Percentiles rank a stretch among this genome's conserved stretches.
Conservation (phyloP, 2,888 invertebrate genomes). For the Spilosoma lubricipeda region DNA sequence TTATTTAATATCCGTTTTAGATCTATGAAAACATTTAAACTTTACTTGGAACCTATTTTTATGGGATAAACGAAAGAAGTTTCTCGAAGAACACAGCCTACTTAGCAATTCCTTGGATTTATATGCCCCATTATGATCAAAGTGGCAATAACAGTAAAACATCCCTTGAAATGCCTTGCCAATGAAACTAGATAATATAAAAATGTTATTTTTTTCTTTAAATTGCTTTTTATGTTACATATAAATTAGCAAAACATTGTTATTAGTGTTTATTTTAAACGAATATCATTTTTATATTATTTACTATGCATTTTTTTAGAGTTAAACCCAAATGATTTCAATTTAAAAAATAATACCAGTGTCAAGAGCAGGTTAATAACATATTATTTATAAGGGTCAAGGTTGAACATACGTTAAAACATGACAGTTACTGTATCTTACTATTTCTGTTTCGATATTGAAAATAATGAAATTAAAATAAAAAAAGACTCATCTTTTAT, state of each 20-base stretch:
- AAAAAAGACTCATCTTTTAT: too few species aligned
- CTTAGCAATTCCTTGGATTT: neutral
- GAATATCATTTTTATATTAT: neutral
- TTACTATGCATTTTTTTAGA: too few species aligned
- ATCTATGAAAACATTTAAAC: neutral
- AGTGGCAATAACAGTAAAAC: neutral
- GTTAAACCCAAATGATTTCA: too few species aligned
- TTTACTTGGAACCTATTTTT: neutral
- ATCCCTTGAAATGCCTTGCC: neutral
- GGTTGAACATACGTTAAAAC: too few species aligned
- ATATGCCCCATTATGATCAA: neutral
- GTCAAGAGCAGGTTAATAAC: too few species aligned
- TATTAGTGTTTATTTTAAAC: neutral
- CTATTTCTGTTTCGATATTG: too few species aligned
- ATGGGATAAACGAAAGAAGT: constrained; percentile 2
- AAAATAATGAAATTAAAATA: too few species aligned
- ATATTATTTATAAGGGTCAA: too few species aligned
- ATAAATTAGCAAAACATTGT: neutral
- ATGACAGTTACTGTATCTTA: too few species aligned
- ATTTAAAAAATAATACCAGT: too few species aligned
- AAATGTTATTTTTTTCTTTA: constrained; percentile 1
- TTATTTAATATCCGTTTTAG: neutral
- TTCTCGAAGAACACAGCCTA: neutral
- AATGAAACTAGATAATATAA: neutral
- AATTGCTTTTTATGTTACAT: neutral